Conservation (phyloP, 2,797 vertebrate species). For the Anguilla obscura region DNA sequence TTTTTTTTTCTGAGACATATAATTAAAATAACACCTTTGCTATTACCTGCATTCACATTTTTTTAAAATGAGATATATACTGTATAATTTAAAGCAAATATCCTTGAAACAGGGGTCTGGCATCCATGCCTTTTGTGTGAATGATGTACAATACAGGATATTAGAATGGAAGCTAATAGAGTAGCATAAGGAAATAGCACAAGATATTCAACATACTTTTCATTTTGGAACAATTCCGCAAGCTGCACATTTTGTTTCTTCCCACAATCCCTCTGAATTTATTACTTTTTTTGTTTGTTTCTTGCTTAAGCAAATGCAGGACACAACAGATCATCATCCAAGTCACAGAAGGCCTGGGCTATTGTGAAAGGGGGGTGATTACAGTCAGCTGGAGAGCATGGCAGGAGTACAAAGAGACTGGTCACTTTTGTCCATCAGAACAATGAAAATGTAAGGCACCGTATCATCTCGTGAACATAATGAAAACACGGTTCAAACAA, state of each 20-base stretch:
- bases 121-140: neutral
- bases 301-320: neutral
- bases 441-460: neutral
- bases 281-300: neutral
- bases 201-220: neutral
- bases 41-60: neutral
- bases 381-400: conserved; percentile 15
- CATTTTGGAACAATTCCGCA: neutral
- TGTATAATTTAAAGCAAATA: neutral
- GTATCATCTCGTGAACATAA: neutral
- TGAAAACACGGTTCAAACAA: neutral
- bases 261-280: neutral
- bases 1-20: neutral
- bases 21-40: neutral
- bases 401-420: conserved; percentile 6
- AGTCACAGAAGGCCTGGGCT: neutral
- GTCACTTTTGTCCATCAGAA: neutral
- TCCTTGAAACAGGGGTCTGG: neutral
- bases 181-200: neutral
- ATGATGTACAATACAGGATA: neutral
- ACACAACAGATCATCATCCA: neutral
- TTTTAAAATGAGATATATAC: neutral
- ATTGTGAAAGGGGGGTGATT: neutral
- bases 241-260: neutral
- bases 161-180: neutral